Evolutionary conservation across 2,888 invertebrate genomes (phyloP).

Genomic region (Agrilus cyanescens): DNA sequence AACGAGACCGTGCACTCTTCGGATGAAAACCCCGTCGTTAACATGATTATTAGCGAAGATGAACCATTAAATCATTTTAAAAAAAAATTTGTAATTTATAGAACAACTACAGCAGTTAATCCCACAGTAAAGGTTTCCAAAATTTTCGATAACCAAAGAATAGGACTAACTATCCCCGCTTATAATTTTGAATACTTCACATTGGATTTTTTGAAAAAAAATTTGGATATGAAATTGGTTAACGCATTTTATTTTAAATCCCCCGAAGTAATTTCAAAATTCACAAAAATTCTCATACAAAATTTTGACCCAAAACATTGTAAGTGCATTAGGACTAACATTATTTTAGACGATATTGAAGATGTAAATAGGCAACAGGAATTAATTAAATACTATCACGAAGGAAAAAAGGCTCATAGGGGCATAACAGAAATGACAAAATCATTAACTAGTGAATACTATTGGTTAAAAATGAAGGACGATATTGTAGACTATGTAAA

Average conservation of each 20-base stretch:
- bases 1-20: background rate
- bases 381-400: conserved; percentile 7
- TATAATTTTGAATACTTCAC: conserved; percentile 4
- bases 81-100: no score
- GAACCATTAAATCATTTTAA: no score
- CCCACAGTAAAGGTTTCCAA: background rate
- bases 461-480: conserved; percentile 6
- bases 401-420: conserved; percentile 9
- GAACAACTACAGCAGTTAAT: no score
- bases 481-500: conserved; percentile 7
- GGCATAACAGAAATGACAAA: conserved; percentile 5
- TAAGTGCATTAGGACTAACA: conserved; percentile 4
- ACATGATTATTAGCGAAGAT: background rate
- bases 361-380: conserved; percentile 2
- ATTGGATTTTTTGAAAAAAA: conserved; percentile 7
- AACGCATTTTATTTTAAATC: conserved; percentile 7
- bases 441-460: conserved; percentile 6
- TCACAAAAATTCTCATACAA: conserved; percentile 1
- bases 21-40: background rate
- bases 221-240: conserved; percentile 5
- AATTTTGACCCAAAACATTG: conserved; percentile 3
- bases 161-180: background rate
- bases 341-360: conserved; percentile 4
- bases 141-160: conserved; percentile 1
- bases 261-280: background rate